Conservation (phyloP, 2,797 vertebrate species). For the Anguilla megastoma region DNA sequence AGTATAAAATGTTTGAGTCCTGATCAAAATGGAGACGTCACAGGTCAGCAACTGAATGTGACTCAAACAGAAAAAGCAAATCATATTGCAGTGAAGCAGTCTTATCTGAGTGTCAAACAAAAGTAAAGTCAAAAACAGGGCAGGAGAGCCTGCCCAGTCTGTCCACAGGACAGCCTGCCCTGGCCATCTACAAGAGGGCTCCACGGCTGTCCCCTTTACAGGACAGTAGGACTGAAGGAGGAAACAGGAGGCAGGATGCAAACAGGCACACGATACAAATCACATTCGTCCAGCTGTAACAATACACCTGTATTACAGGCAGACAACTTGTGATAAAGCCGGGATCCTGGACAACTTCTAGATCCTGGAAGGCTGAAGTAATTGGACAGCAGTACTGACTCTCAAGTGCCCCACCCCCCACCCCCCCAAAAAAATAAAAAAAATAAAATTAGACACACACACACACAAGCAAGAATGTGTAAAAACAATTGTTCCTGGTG, state of each 20-base stretch:
- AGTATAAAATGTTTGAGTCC: not conserved
- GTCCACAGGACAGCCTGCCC: not conserved
- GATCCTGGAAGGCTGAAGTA: not conserved
- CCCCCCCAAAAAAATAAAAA: not conserved
- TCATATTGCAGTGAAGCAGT: not conserved
- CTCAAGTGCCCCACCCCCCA: too few relatives aligned
- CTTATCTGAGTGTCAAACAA: not conserved
- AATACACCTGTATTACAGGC: not conserved
- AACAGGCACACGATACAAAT: not conserved
- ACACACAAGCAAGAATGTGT: too few relatives aligned
- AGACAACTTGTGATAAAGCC: not conserved
- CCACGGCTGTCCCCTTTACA: too few relatives aligned
- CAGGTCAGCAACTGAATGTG: not conserved
- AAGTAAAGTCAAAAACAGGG: not conserved
- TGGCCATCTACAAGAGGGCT: too few relatives aligned
- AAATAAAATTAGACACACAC: too few relatives aligned
- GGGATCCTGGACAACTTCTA: constrained; percentile 11
- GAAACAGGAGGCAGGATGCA: not conserved
- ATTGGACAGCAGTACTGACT: too few relatives aligned
- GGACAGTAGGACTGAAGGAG: too few relatives aligned
- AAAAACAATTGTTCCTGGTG: not conserved
- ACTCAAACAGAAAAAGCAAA: not conserved
- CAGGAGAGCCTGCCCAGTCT: not conserved
- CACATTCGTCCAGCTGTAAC: not conserved
- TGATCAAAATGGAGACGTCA: not conserved